These are phyloP conservation scores for Pyrrhia umbra DNA, from an alignment of 2,888 invertebrate genomes.

Conservation along the genomic window DNA sequence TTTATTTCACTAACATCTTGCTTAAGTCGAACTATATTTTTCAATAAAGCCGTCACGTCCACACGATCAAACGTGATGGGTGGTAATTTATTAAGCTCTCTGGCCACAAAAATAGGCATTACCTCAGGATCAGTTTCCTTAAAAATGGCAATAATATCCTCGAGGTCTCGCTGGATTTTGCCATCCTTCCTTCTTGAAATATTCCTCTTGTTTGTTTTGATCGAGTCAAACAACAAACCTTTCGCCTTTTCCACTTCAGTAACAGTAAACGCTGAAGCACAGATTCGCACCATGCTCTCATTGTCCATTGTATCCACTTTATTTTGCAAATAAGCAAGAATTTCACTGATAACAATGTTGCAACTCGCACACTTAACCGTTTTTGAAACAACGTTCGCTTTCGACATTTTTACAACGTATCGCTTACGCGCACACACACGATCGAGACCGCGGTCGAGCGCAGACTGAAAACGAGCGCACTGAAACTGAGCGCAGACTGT, in stretches of 20 bases:
- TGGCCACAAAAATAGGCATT: background rate
- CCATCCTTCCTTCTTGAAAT: slow-evolving; percentile 13
- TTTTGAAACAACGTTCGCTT: background rate
- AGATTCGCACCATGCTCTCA: slow-evolving; percentile 12
- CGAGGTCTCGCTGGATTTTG: slow-evolving; percentile 5
- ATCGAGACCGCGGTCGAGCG: background rate
- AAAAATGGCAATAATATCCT: slow-evolving; percentile 7
- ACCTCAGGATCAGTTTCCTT: background rate
- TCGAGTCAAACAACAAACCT: slow-evolving; percentile 1
- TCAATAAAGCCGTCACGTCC: slow-evolving; percentile 4
- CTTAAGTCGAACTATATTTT: slow-evolving; percentile 7
- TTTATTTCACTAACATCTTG: slow-evolving; percentile 1
- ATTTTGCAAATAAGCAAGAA: slow-evolving; percentile 8
- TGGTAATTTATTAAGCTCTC: background rate
- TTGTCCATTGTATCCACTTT: slow-evolving; percentile 9
- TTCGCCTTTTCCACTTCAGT: slow-evolving; percentile 3
- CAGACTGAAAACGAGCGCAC: no score
- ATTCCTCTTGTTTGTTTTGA: slow-evolving; percentile 10
- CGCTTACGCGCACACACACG: background rate
- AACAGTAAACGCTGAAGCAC: slow-evolving; percentile 7
- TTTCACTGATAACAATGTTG: slow-evolving; percentile 2
- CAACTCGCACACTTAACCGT: background rate
- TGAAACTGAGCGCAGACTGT: no score
- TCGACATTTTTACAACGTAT: background rate
- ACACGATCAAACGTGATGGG: no score